Percentiles rank a stretch among this genome's conserved stretches.
phyloP scores from a whole-genome alignment of 1,140 invertebrate genomes.

The Aphelenchoides besseyi region DNA sequence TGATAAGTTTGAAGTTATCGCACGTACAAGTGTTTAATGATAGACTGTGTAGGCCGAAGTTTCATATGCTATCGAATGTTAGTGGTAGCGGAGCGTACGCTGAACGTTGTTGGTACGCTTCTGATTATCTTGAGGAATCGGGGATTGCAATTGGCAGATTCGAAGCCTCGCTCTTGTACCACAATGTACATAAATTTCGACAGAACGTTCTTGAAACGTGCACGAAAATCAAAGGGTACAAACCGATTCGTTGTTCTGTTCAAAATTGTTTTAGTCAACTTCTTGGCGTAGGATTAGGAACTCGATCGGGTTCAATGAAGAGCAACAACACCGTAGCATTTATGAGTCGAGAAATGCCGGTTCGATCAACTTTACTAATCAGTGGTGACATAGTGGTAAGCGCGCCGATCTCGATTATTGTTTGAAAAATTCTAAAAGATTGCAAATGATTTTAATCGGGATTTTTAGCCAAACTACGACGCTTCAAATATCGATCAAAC shows the following conservation, averaged over 20 bases:
- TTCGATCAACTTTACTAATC: constrained; percentile 47
- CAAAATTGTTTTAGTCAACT: constrained; percentile 37
- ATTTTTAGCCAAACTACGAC: constrained; percentile 47
- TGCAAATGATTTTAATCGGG: too few species aligned
- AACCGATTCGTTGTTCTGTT: not conserved
- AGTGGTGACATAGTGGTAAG: constrained; percentile 49
- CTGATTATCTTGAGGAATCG: constrained; percentile 44
- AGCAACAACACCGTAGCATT: constrained; percentile 40
- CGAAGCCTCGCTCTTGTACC: constrained; percentile 43
- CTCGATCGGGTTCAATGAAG: constrained; percentile 50
- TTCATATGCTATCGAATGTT: constrained; percentile 49
- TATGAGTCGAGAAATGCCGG: constrained; percentile 33
- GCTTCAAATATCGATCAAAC: constrained; percentile 27
- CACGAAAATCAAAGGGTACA: constrained; percentile 43
- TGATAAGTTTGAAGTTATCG: constrained; percentile 32
- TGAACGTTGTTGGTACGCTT: constrained; percentile 41
- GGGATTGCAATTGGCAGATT: constrained; percentile 44
- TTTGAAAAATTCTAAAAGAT: constrained; percentile 3
- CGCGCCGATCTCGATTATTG: not conserved
- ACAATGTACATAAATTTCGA: constrained; percentile 43
- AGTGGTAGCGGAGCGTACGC: constrained; percentile 49
- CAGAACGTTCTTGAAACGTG: constrained; percentile 24
- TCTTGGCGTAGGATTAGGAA: constrained; percentile 49
- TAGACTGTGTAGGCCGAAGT: constrained; percentile 34
- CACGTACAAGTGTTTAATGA: constrained; percentile 1